Conservation (phyloP, 2,797 vertebrate species). For the Hydrolagus colliei region DNA sequence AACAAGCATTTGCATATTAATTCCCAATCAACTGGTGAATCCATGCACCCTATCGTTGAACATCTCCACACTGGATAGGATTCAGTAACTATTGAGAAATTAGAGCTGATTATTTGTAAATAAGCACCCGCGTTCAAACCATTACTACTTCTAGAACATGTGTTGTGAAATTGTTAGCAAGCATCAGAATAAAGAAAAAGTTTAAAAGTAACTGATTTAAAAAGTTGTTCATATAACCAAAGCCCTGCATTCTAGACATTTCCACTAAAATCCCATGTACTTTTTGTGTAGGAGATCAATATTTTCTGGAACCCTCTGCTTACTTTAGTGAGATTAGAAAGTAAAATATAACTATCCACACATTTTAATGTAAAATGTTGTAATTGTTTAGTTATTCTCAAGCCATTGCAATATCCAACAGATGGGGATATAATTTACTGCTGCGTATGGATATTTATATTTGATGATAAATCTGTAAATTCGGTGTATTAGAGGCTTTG, state of each 20-base stretch:
- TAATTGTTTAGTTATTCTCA: not conserved
- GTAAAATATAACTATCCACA: not conserved
- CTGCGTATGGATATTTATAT: not conserved
- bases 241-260: not conserved
- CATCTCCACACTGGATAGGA: not conserved
- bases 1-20: not conserved
- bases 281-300: not conserved
- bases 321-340: not conserved
- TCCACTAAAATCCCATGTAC: not conserved
- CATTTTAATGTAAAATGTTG: not conserved
- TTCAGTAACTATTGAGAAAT: not conserved
- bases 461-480: not conserved
- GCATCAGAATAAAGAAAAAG: conserved; percentile 10
- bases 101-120: not conserved
- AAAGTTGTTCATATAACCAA: not conserved
- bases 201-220: not conserved
- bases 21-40: not conserved
- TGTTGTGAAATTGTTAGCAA: not conserved
- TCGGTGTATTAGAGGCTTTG: not conserved
- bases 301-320: not conserved
- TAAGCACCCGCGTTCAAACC: not conserved
- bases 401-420: not conserved
- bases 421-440: not conserved
- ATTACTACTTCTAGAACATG: not conserved
- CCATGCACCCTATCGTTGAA: not conserved